Base-by-base conservation (phyloP, 2,888 invertebrate genomes). In the Phalera bucephala region DNA sequence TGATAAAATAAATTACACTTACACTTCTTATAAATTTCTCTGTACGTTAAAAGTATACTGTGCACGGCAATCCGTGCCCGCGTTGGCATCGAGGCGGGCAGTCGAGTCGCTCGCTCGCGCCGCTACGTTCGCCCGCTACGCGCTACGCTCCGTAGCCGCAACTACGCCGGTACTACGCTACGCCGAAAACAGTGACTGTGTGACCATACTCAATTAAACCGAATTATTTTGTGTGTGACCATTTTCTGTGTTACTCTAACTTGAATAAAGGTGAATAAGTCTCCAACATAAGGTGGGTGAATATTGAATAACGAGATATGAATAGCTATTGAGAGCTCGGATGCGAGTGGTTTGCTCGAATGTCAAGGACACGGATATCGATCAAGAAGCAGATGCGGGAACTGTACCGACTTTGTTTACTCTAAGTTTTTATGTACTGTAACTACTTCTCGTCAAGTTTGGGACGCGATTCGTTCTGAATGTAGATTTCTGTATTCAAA, bases 291-390 rank as follows among this genome's bases (percentile, higher is more conserved):
- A 86, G 85, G 84, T 86, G 64, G 66, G 86, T 84, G 66, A 55
- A 71, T 68, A 73, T 72, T 73, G 54, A 67, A 66, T 74, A 73
- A 72, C 38, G 54, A 70, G 62, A 60, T 69, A 66, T 64, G 65
- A 72, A 69, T 71, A 63, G 57, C 48, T 63, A 56, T 64, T 64
- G 61, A 62, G 61, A 50, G 46, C 58, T 66, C 51, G 53, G 65
- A 68, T 67, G 52, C 52, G 50, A 58, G 48, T 48, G 52, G 41
- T 53, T 55, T 70, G 50, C 51, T 64, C 56, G 76, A 84, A 86
- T 85, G 87, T 86, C 87, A 88, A 88, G 87, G 87, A 80, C 86
- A 79, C 63, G 56, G 59, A 71, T 86, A 87, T 87, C 74, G 87
- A 87, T 80, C 79, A 82, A 69, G 62, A 68, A 66, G 48, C 52